Base-by-base conservation (phyloP, 2,888 invertebrate genomes). In the Sphaerophoria rueppellii region DNA sequence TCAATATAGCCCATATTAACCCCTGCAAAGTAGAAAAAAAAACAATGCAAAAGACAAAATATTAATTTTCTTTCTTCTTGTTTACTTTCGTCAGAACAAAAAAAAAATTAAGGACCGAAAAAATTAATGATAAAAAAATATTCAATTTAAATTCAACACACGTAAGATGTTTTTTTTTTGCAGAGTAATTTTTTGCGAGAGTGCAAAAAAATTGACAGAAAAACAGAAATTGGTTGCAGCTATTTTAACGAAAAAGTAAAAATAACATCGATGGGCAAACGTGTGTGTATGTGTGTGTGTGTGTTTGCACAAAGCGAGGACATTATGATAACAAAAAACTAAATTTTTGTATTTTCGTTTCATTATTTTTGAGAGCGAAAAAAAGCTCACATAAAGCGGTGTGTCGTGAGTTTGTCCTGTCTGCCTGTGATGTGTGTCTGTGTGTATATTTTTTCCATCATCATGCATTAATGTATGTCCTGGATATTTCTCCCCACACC, bases 1-100 rank as follows among this genome's bases (percentile, higher is more conserved):
- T 97, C 97, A 93, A 97, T 95, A 93, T 97, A 97, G 86, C 95
- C 96, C 95, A 96, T 96, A 92, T 96, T 96, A 87, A 95, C 95
- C 95, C 96, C 96, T 96, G 92, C 11, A 91, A 82, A 65, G 9
- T 61, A 73, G 35, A 61, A 69, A 76, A 80, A 67, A 6, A 48
- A 50, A 50, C 4, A 75, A 32, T 72, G 14, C 52, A 40, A 50
- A 50, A 63, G 11, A 16, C 6, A 58, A 37, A n/a, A 14, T 7
- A 7, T 32, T 14, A 24, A 12, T 32, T 54, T 54, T 32, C 32
- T 54, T 54, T 54, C 24, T 9, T 40, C 12, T 9, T 43, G 43
- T 9, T 43, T 43, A 12, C 2, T 43, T 43, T 11, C 43, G 12
- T 43, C 12, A 9, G 9, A 43, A 43, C 7, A 37, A 37, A 14